These are phyloP conservation scores for Danio choprae DNA, from an alignment of 2,797 vertebrate genomes.

Conservation along the genomic window DNA sequence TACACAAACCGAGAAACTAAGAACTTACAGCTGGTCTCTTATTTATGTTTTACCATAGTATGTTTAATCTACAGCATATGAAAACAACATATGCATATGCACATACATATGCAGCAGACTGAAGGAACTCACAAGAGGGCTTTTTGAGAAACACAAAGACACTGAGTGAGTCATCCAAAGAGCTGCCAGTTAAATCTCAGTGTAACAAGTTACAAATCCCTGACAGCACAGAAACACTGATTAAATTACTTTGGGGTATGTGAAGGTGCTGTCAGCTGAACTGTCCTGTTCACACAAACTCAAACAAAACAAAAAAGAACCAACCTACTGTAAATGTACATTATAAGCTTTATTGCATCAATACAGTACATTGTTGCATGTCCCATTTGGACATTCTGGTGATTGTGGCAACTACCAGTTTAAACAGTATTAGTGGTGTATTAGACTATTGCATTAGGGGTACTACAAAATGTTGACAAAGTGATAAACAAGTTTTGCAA, in stretches of 20 bases:
- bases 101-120: conserved; percentile 61
- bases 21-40: not conserved
- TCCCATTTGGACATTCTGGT: too few species aligned
- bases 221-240: conserved; percentile 77
- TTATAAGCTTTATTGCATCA: not conserved
- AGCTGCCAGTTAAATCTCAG: conserved; percentile 70
- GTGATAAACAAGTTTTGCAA: too few species aligned
- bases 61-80: conserved; percentile 11
- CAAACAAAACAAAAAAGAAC: not conserved
- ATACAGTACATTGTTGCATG: not conserved
- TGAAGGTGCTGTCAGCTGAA: conserved; percentile 75
- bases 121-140: conserved; percentile 30
- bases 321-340: conserved; percentile 17
- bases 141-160: conserved; percentile 47
- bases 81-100: conserved; percentile 52
- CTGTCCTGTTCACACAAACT: conserved; percentile 63
- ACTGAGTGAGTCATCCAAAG: conserved; percentile 67
- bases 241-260: conserved; percentile 80
- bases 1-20: not conserved
- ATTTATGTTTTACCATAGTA: not conserved
- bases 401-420: too few species aligned
- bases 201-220: conserved; percentile 84
- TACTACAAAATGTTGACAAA: too few species aligned
- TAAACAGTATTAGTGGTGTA: too few species aligned
- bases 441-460: too few species aligned